Evolutionary conservation across 2,888 invertebrate genomes (phyloP), one percentile per base, ranked within the genome.

Genomic region (Hofmannophila pseudospretella): DNA sequence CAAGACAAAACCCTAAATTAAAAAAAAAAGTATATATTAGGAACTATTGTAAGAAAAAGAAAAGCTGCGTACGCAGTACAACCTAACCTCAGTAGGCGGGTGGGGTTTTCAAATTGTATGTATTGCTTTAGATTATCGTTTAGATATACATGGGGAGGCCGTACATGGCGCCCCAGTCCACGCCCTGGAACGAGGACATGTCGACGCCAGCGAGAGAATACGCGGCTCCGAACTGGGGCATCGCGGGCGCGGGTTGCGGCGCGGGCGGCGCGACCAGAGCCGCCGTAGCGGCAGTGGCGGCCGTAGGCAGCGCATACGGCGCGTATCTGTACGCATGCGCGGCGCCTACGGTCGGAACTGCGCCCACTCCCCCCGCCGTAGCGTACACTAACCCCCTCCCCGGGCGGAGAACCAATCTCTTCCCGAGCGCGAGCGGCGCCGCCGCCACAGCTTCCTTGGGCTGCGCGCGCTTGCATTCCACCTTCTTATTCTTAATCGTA

Each of bases 101-200:
- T 54, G 59, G 55, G 60, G 57, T 48, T 49, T 23, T 34, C 12
- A 14, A 29, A 25, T 34, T 38, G 39, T 33, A 34, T 31, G 14
- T 26, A 25, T 39, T 29, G 33, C 32, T 30, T 29, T 32, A 10
- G 12, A 35, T 31, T 35, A n/a, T n/a, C 39, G 51, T 75, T 89
- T 91, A 94, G 74, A 95, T 95, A 89, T 96, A 96, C 95, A 96
- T 95, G 74, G 95, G 95, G 88, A 96, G 94, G 66, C 95, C 95
- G 79, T 96, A 96, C 94, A 96, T 94, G 61, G 94, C 93, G 63
- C 93, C 92, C 96, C 96, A 96, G 82, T 96, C 96, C 55, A 96
- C 94, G 42, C 94, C 94, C 78, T 96, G 96, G 90, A 96, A 96
- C 70, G 94, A 94, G 44, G 94, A 93, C 96, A 96, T 96, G 85